Evolutionary conservation across 1,140 invertebrate species (phyloP).

Genomic region (Sweltsa coloradensis): DNA sequence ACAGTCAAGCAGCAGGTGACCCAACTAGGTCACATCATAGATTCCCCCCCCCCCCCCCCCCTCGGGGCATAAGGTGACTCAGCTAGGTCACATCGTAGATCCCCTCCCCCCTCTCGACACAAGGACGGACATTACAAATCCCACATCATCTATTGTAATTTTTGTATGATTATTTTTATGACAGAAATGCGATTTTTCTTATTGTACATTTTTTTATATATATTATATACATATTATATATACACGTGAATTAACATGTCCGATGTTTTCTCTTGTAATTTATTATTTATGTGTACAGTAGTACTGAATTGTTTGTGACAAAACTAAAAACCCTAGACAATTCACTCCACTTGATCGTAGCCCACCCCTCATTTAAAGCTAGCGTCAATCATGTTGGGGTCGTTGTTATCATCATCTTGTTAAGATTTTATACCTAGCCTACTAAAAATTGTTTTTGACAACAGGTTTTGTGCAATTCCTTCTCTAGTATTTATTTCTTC

Average conservation of each 20-base stretch:
- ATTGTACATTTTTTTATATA: slow-evolving; percentile 9
- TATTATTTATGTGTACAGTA: slow-evolving; percentile 1
- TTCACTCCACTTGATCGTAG: slow-evolving; percentile 5
- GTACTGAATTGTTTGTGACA: not conserved
- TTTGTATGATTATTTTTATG: not conserved
- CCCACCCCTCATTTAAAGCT: not conserved
- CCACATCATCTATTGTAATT: not conserved
- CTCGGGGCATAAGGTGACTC: too few species aligned
- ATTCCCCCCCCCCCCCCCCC: not conserved
- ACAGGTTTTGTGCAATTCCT: slow-evolving; percentile 13
- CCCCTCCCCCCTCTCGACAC: not conserved
- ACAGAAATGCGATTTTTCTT: not conserved
- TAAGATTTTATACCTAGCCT: not conserved
- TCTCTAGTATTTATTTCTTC: slow-evolving; percentile 12
- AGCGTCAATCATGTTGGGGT: not conserved
- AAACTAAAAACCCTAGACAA: slow-evolving; percentile 5
- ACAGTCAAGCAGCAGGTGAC: slow-evolving; percentile 18
- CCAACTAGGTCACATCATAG: slow-evolving; percentile 4
- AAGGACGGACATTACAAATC: not conserved
- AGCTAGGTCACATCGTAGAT: slow-evolving; percentile 3
- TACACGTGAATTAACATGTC: slow-evolving; percentile 2
- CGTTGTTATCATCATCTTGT: not conserved
- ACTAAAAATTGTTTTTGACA: slow-evolving; percentile 8
- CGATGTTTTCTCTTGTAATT: slow-evolving; percentile 2
- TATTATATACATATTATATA: slow-evolving; percentile 5